Conservation (phyloP, 1,140 invertebrate species). For the Ruditapes philippinarum region DNA sequence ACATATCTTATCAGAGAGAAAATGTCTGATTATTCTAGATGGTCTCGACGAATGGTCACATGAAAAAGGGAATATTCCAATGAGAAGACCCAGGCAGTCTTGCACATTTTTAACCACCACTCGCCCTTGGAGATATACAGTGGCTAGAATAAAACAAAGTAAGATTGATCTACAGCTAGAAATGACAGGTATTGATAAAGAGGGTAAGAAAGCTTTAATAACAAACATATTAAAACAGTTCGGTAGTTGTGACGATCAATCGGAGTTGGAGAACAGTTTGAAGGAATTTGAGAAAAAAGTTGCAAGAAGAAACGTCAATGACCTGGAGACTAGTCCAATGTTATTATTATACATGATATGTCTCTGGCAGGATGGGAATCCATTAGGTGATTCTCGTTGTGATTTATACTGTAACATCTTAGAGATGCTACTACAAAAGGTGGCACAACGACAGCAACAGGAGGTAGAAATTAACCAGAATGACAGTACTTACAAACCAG, state of each 20-base stretch:
- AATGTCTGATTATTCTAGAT: background rate
- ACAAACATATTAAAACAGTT: background rate
- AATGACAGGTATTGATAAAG: background rate
- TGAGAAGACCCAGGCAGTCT: background rate
- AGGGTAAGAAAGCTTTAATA: background rate
- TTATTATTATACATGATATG: background rate
- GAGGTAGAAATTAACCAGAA: no score
- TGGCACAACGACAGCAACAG: no score
- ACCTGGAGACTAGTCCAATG: background rate
- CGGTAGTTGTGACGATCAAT: background rate
- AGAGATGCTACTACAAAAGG: background rate
- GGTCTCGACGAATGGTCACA: background rate
- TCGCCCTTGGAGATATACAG: background rate
- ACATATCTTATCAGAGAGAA: background rate
- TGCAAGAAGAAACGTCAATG: background rate
- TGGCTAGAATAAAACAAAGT: background rate
- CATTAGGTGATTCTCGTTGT: background rate
- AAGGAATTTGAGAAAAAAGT: background rate
- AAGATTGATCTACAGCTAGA: background rate
- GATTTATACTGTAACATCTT: background rate
- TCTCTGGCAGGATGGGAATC: background rate
- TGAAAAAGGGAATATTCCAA: background rate
- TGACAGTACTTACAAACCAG: background rate
- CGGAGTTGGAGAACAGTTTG: background rate
- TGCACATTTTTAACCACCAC: background rate